A percentile compares a stretch with the other conserved stretches of the same genome.
phyloP scores from a whole-genome alignment of 1,140 invertebrate genomes.

The Lethrus apterus region DNA sequence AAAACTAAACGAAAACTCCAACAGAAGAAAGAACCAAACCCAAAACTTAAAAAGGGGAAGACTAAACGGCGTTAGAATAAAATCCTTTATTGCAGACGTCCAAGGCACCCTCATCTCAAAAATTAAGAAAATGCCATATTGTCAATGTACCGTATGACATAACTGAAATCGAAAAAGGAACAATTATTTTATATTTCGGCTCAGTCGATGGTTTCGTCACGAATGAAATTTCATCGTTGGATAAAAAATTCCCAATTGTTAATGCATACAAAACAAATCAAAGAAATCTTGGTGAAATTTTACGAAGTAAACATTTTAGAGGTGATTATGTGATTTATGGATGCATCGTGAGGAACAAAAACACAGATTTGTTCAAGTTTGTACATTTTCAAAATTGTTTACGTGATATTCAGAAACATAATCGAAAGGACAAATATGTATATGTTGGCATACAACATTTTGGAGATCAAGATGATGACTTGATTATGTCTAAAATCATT shows the following conservation, averaged over 20 bases:
- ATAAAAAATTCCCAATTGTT: slow-evolving; percentile 24
- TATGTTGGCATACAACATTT: slow-evolving; percentile 21
- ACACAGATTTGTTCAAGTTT: slow-evolving; percentile 13
- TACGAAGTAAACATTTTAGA: not conserved
- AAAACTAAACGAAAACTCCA: slow-evolving; percentile 25
- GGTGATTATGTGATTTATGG: slow-evolving; percentile 14
- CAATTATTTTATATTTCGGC: slow-evolving; percentile 32
- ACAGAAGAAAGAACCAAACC: slow-evolving; percentile 8
- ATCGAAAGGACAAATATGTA: slow-evolving; percentile 9
- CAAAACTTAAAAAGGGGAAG: not conserved
- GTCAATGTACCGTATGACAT: slow-evolving; percentile 17
- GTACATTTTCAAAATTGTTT: slow-evolving; percentile 10
- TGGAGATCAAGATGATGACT: slow-evolving; percentile 3
- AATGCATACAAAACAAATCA: not conserved
- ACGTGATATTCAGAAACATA: slow-evolving; percentile 2
- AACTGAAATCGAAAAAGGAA: slow-evolving; percentile 24
- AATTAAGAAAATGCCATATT: slow-evolving; percentile 21
- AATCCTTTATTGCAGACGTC: not conserved
- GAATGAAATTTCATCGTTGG: slow-evolving; percentile 24
- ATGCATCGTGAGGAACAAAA: slow-evolving; percentile 9
- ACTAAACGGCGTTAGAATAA: not conserved
- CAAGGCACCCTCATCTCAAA: not conserved
- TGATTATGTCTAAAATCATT: slow-evolving; percentile 16
- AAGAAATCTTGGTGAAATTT: slow-evolving; percentile 6
- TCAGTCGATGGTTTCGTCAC: slow-evolving; percentile 23